Conservation (phyloP, 2,888 invertebrate genomes). For the Anthrax anthrax region DNA sequence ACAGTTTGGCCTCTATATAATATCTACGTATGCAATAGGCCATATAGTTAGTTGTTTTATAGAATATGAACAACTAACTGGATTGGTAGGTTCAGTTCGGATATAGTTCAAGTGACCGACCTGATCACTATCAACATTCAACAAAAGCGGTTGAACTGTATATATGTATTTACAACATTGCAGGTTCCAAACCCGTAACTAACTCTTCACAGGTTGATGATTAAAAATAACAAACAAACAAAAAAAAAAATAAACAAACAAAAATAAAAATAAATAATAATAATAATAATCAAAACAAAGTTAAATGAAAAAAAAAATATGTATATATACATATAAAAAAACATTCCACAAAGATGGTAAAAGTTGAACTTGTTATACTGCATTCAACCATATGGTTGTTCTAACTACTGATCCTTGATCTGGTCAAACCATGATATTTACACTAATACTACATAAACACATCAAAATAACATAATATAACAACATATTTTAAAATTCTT, state of each 20-base stretch:
- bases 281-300: background rate
- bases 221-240: background rate
- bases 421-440: background rate
- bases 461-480: too few species aligned
- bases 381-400: slow-evolving; percentile 8
- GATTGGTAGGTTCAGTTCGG: slow-evolving; percentile 6
- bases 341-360: background rate
- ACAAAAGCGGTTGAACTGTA: too few species aligned
- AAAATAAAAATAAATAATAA: background rate
- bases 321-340: background rate
- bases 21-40: background rate
- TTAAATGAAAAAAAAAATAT: background rate
- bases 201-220: background rate
- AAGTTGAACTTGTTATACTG: slow-evolving; percentile 5
- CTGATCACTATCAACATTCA: slow-evolving; percentile 6
- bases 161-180: background rate
- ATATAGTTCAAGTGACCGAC: slow-evolving; percentile 8
- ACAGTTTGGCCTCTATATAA: background rate
- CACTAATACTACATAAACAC: too few species aligned
- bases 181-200: background rate
- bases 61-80: slow-evolving; percentile 1
- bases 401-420: slow-evolving; percentile 8
- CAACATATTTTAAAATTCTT: background rate
- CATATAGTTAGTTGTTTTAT: background rate
- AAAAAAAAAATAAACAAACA: background rate